These are phyloP conservation scores for Dallia pectoralis DNA, from an alignment of 2,797 vertebrate genomes.

Conservation along the genomic window DNA sequence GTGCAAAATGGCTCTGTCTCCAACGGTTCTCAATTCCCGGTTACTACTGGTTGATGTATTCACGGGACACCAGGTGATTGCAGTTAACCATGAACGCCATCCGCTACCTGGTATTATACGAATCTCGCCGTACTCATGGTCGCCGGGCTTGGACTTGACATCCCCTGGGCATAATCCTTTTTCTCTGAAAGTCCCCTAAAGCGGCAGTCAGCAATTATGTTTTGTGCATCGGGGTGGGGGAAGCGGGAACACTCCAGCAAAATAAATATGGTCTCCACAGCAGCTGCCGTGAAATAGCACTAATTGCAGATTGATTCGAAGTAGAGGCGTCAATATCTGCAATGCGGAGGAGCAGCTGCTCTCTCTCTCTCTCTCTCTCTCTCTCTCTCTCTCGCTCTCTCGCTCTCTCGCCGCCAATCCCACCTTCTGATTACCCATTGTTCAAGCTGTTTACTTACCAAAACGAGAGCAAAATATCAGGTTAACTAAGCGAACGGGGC, in stretches of 20 bases:
- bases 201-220: constrained; percentile 67
- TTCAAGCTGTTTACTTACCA: constrained; percentile 77
- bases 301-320: constrained; percentile 83
- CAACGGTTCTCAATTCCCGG: no score
- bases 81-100: no score
- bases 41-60: no score
- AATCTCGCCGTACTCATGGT: no score
- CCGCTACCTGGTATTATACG: no score
- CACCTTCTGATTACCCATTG: constrained; percentile 78
- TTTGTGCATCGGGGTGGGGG: constrained; percentile 45
- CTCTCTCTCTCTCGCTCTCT: no score
- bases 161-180: neutral
- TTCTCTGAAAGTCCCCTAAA: constrained; percentile 52
- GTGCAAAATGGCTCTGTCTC: constrained; percentile 56
- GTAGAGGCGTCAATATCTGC: constrained; percentile 72
- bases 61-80: no score
- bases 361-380: no score
- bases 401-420: constrained; percentile 60
- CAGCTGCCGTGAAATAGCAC: constrained; percentile 79
- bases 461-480: constrained; percentile 75
- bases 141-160: no score
- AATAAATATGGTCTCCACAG: constrained; percentile 73
- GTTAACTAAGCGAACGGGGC: constrained; percentile 75
- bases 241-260: constrained; percentile 71
- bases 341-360: constrained; percentile 69